Conservation (phyloP, 2,888 invertebrate genomes). For the Koerneria pararmatus region DNA sequence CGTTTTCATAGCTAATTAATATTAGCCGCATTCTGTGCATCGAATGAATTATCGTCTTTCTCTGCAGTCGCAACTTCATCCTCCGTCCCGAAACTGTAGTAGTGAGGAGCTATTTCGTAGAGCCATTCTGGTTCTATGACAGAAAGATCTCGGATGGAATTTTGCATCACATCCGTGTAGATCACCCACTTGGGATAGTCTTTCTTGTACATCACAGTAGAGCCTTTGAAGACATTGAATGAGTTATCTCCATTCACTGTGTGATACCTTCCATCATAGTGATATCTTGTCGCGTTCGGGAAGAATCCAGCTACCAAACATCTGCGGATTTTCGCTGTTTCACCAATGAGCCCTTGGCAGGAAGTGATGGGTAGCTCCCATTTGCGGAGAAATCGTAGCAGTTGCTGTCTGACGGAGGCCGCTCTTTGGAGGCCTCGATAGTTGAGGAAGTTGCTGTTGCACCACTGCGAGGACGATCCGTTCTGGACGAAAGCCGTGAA, state of each 20-base stretch:
- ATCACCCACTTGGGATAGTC: conserved; percentile 66
- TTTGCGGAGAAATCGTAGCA: conserved; percentile 70
- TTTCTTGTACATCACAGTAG: conserved; percentile 67
- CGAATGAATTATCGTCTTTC: too few relatives aligned
- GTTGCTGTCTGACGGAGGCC: conserved; percentile 72
- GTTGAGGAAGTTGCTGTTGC: conserved; percentile 80
- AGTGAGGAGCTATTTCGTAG: conserved; percentile 87
- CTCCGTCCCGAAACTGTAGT: conserved; percentile 71
- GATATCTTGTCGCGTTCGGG: conserved; percentile 77
- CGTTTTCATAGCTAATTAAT: too few relatives aligned
- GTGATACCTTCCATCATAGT: conserved; percentile 72
- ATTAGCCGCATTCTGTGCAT: too few relatives aligned
- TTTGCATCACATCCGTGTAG: conserved; percentile 80
- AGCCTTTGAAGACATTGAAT: conserved; percentile 81
- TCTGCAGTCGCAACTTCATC: too few relatives aligned
- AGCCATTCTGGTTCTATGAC: conserved; percentile 83
- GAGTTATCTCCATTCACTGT: conserved; percentile 75
- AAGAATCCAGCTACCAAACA: conserved; percentile 85
- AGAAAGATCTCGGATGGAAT: conserved; percentile 84
- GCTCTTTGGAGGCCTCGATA: conserved; percentile 81
- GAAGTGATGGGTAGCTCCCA: conserved; percentile 72
- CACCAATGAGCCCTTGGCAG: conserved; percentile 67
- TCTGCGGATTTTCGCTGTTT: conserved; percentile 69
- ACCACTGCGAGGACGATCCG: conserved; percentile 67
- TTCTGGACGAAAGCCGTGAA: conserved; percentile 62